These are phyloP conservation scores for Boulengeromyrus knoepffleri DNA, from an alignment of 2,113 vertebrate genomes.

Conservation along the genomic window DNA sequence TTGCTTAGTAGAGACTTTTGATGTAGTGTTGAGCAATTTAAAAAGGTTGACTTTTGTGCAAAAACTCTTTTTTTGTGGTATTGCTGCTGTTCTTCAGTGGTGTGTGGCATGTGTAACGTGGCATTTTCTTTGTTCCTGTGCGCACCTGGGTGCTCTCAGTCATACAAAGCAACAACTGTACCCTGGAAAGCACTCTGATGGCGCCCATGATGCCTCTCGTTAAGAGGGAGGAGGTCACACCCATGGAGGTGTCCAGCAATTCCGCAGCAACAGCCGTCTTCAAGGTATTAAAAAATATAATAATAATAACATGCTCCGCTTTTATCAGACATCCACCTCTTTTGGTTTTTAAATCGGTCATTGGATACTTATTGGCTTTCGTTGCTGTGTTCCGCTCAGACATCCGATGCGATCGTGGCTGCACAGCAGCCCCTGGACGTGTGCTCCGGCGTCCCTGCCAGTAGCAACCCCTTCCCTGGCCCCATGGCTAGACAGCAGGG, in stretches of 20 bases:
- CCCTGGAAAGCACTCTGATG: constrained; percentile 75
- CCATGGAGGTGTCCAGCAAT: constrained; percentile 90
- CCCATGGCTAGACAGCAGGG: constrained; percentile 67
- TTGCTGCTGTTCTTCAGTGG: not conserved
- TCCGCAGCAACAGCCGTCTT: constrained; percentile 63
- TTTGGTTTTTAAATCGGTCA: not conserved
- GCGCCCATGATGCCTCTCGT: constrained; percentile 77
- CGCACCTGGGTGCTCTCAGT: constrained; percentile 43
- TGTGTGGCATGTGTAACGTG: not conserved
- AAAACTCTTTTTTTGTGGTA: not conserved
- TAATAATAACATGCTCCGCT: not conserved
- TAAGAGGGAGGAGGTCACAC: constrained; percentile 87
- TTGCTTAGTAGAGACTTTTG: not conserved
- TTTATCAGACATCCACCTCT: not conserved
- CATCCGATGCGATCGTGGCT: constrained; percentile 69
- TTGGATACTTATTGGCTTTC: not conserved
- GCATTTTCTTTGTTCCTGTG: not conserved
- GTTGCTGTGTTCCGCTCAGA: constrained; percentile 28
- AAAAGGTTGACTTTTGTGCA: not conserved
- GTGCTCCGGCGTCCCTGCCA: constrained; percentile 59
- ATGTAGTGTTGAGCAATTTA: not conserved
- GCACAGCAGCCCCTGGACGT: constrained; percentile 72
- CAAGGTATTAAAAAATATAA: constrained; percentile 55
- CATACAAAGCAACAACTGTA: constrained; percentile 64
- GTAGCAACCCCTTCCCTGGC: constrained; percentile 62